Evolutionary conservation across 1,140 invertebrate genomes (phyloP), one percentile per base, ranked within the genome.

Genomic region (Temnothorax longispinosus): DNA sequence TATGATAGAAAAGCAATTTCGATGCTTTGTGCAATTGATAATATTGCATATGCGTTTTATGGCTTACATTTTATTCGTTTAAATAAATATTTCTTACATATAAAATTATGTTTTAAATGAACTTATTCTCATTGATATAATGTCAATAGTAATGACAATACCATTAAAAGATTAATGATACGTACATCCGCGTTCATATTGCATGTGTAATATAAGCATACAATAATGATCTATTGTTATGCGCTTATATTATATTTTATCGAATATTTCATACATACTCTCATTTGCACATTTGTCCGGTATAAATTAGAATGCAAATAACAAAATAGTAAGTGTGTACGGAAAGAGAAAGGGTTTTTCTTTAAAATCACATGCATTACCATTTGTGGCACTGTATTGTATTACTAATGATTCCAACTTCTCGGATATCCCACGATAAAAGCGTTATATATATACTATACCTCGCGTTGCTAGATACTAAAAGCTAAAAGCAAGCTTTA

Each of bases 401-500:
- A 18, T 64, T 78, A 78, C 75, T 50, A 78, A 78, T 78, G 75
- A 78, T 78, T 64, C 56, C 75, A 38, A 27, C 58, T 78, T 78
- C n/a, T 47, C 75, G 41, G 18, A 15, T 77, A 27, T 47, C 75
- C 21, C 15, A 47, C 75, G 41, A 78, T 78, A 78, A 64, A 78
- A 78, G 75, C 38, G 32, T 77, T 62, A 58, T 27, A 21, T 21
- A 50, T 64, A 50, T 32, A 64, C 75, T n/a, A 38, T 15, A 58
- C 35, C 15, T 47, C 75, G 44, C 56, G 56, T 41, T 52, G 50
- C 13, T 64, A 5, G 41, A 64, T 58, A 15, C 75, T 78, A 78
- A 64, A 64, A 78, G 75, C 75, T 78, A 78, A 78, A 78, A 78
- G 75, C 75, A 47, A 78, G 58, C 58, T 64, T 78, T 78, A 78